Evolutionary conservation across 2,888 invertebrate genomes (phyloP).

Genomic region (Acleris cristana): DNA sequence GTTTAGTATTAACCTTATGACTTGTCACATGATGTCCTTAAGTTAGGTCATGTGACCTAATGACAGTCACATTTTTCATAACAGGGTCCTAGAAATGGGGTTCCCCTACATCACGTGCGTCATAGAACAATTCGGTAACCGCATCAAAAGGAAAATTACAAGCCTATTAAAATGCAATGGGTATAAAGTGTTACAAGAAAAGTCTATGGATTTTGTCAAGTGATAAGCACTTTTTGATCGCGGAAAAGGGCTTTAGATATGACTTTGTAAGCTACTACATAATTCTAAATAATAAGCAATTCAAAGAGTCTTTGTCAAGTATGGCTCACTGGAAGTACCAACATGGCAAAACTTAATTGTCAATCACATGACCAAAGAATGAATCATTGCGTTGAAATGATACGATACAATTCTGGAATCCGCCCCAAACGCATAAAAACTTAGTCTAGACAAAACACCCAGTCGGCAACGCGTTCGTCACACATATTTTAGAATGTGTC

Average conservation of each 20-base stretch:
- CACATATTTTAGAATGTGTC: conserved; percentile 51
- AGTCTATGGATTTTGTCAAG: not conserved
- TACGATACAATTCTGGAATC: conserved; percentile 48
- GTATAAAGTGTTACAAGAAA: not conserved
- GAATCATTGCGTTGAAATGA: conserved; percentile 42
- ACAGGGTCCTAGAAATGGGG: conserved; percentile 1
- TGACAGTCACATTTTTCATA: conserved; percentile 17
- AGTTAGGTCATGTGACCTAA: conserved; percentile 64
- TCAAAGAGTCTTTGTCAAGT: conserved; percentile 25
- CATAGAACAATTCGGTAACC: not conserved
- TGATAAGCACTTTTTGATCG: not conserved
- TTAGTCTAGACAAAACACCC: conserved; percentile 21
- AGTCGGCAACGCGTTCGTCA: conserved; percentile 42
- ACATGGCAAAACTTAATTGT: conserved; percentile 50
- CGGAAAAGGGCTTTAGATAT: too few species aligned
- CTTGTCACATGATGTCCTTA: conserved; percentile 38
- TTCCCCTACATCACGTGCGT: not conserved
- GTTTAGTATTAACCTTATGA: conserved; percentile 23
- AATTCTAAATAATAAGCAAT: conserved; percentile 1
- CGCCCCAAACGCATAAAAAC: conserved; percentile 34
- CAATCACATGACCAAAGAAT: conserved; percentile 67
- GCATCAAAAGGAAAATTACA: not conserved
- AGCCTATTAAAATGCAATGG: not conserved
- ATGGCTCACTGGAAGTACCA: conserved; percentile 54
- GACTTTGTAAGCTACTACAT: too few species aligned